Evolutionary conservation across 2,113 vertebrate species (phyloP).

Genomic region (Nothoprocta pentlandii): DNA sequence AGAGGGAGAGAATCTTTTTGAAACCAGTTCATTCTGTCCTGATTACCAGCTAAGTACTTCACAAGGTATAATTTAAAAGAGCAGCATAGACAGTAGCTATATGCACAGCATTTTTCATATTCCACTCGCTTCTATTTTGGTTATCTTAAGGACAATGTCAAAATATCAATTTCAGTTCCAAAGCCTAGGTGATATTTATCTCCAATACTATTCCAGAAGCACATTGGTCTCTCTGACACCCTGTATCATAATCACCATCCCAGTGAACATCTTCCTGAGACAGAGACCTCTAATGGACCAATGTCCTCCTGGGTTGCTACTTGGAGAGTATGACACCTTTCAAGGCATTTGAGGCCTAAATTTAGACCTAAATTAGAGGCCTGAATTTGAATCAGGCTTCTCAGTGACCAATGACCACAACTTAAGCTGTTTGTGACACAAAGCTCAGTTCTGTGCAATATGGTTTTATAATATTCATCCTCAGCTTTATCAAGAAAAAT

Average conservation of each 20-base stretch:
- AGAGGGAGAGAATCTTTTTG: background rate
- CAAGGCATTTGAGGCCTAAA: background rate
- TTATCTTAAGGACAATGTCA: background rate
- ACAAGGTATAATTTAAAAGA: background rate
- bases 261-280: background rate
- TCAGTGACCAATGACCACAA: background rate
- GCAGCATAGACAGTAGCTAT: background rate
- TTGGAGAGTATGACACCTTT: background rate
- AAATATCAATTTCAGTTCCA: background rate
- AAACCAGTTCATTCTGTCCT: background rate
- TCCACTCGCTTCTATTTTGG: background rate
- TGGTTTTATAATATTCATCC: accelerated
- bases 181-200: background rate
- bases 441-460: background rate
- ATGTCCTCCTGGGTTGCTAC: background rate
- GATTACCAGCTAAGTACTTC: background rate
- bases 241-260: background rate
- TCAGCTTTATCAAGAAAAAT: background rate
- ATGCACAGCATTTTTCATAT: background rate
- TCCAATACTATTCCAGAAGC: background rate
- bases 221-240: background rate
- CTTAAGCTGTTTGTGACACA: background rate
- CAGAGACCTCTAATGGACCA: background rate
- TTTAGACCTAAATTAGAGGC: background rate
- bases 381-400: background rate